Percentiles rank a stretch among this genome's conserved stretches.
These are phyloP conservation scores for Plectropomus leopardus DNA, from an alignment of 2,113 vertebrate species.

Conservation along the genomic window DNA sequence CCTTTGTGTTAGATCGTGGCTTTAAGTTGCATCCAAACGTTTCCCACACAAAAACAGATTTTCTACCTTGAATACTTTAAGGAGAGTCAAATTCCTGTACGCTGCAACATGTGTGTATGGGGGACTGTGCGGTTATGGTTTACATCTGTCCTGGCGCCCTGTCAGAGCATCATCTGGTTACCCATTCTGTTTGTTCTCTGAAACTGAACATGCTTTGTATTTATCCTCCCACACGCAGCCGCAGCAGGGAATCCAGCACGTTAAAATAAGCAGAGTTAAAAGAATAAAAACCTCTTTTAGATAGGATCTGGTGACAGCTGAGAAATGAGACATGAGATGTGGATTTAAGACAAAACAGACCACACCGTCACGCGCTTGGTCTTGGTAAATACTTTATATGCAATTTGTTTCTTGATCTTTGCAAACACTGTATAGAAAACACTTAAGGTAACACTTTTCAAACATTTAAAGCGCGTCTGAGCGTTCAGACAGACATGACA, in stretches of 20 bases:
- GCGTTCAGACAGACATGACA: conserved; percentile 82
- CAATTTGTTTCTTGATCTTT: conserved; percentile 84
- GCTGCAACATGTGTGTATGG: conserved; percentile 2
- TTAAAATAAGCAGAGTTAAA: conserved; percentile 31
- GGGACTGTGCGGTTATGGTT: conserved; percentile 38
- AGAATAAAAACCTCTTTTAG: conserved; percentile 18
- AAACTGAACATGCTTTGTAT: conserved; percentile 59
- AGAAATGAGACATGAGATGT: conserved; percentile 13
- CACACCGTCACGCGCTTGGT: conserved; percentile 53
- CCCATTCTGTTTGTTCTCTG: conserved; percentile 43
- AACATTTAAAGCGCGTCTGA: conserved; percentile 84
- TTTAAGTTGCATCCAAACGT: not conserved
- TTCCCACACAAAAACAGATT: conserved; percentile 6
- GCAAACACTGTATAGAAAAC: conserved; percentile 88
- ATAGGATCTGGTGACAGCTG: not conserved
- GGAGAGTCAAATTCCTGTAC: conserved; percentile 16
- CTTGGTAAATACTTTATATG: conserved; percentile 89
- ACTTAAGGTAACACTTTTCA: conserved; percentile 80
- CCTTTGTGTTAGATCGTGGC: conserved; percentile 2
- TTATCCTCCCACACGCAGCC: conserved; percentile 59
- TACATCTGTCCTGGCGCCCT: conserved; percentile 64
- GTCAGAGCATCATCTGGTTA: conserved; percentile 59
- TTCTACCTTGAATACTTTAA: conserved; percentile 6
- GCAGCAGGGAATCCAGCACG: conserved; percentile 45
- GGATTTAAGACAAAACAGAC: conserved; percentile 56